A percentile compares a stretch with the other conserved stretches of the same genome.
Conservation (phyloP, 1,140 invertebrate genomes). For the Frieseomelitta varia region DNA sequence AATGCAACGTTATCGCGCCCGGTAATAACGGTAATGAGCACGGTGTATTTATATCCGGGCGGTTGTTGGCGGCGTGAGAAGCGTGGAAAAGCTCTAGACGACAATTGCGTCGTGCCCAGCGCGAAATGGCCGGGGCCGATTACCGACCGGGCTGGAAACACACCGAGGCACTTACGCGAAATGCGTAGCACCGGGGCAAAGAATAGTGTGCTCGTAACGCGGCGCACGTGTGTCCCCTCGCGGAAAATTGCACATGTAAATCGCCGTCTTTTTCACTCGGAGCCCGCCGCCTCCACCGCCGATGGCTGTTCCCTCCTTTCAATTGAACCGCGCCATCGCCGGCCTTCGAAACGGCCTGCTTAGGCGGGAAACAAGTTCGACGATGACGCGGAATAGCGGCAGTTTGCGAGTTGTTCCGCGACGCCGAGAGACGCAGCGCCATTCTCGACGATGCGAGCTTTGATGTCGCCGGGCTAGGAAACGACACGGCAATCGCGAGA, state of each 20-base stretch:
- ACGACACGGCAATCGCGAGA: not conserved
- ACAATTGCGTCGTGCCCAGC: slow-evolving; percentile 35
- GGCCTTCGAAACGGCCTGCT: not conserved
- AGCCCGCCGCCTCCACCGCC: not conserved
- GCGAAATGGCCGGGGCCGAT: slow-evolving; percentile 52
- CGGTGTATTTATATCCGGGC: slow-evolving; percentile 44
- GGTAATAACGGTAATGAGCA: slow-evolving; percentile 57
- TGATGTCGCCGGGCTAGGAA: not conserved
- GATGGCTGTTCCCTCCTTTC: slow-evolving; percentile 3
- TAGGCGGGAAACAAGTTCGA: slow-evolving; percentile 11
- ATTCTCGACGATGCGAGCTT: not conserved
- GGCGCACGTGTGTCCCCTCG: slow-evolving; percentile 49
- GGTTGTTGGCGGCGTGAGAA: slow-evolving; percentile 28
- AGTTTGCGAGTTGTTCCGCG: not conserved
- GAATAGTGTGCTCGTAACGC: slow-evolving; percentile 36
- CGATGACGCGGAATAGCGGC: not conserved
- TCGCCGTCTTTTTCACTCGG: slow-evolving; percentile 47
- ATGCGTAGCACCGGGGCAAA: slow-evolving; percentile 25
- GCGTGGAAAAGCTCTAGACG: slow-evolving; percentile 46
- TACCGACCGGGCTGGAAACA: slow-evolving; percentile 46
- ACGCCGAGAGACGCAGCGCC: not conserved
- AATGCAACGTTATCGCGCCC: slow-evolving; percentile 49
- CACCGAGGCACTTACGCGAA: slow-evolving; percentile 54
- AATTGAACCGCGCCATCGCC: slow-evolving; percentile 26
- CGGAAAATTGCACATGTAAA: slow-evolving; percentile 67